These are phyloP conservation scores for Heliconius aoede DNA, from an alignment of 2,888 invertebrate genomes.

Conservation along the genomic window DNA sequence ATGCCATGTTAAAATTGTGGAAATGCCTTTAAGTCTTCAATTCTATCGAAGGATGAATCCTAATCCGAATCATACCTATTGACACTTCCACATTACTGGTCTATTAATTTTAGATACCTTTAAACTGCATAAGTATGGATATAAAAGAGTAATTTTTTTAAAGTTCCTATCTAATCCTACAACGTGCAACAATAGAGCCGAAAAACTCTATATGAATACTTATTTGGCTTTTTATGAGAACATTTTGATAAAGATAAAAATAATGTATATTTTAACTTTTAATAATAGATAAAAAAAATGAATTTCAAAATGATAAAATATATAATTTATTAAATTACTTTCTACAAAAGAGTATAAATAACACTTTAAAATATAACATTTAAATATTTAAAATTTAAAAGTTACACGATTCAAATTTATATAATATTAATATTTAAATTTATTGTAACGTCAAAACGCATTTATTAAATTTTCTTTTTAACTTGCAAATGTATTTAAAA, in stretches of 20 bases:
- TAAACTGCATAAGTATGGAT: constrained; percentile 75
- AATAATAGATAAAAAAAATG: not conserved
- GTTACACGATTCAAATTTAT: not conserved
- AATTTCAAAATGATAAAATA: too few relatives aligned
- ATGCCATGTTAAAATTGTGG: constrained; percentile 58
- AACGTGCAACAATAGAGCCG: not conserved
- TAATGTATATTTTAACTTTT: not conserved
- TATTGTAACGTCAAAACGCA: not conserved
- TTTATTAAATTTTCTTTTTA: not conserved
- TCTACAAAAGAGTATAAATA: too few relatives aligned
- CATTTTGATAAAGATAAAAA: not conserved
- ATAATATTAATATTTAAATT: not conserved
- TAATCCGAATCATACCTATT: not conserved
- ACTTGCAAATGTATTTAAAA: constrained; percentile 21
- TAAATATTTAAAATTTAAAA: not conserved
- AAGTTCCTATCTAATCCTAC: not conserved
- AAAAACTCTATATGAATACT: constrained; percentile 9
- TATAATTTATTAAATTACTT: too few relatives aligned
- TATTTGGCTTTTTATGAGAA: not conserved
- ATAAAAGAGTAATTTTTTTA: constrained; percentile 76
- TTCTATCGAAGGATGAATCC: not conserved
- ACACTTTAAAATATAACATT: too few relatives aligned
- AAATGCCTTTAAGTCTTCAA: constrained; percentile 65
- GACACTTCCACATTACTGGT: constrained; percentile 48
- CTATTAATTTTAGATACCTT: constrained; percentile 72